A percentile compares a stretch with the other conserved stretches of the same genome.
Conservation (phyloP, 37 sponge, comb jelly and placozoan species). For the Ianthella basta region DNA sequence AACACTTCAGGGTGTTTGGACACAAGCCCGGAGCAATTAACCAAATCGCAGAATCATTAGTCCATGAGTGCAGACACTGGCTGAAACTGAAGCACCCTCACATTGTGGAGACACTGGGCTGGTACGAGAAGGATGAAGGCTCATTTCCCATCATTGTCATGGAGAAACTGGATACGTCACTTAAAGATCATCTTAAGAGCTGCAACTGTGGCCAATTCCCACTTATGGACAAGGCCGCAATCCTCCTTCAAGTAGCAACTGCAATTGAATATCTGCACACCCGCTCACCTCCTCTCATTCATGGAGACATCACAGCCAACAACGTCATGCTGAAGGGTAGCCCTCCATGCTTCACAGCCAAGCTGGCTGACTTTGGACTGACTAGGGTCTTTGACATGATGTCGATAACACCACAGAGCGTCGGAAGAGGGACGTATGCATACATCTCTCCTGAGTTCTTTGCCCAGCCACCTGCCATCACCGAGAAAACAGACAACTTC, state of each 20-base stretch:
- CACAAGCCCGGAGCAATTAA: neutral
- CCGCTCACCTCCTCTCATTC: neutral
- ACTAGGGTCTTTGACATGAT: conserved; percentile 1
- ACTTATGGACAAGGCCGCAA: neutral
- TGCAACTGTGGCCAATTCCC: neutral
- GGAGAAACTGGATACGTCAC: neutral
- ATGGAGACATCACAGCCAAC: conserved; percentile 12
- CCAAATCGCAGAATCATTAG: neutral
- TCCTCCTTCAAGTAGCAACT: neutral
- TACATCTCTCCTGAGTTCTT: conserved; percentile 50
- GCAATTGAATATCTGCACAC: neutral
- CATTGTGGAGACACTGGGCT: neutral
- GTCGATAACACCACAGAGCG: neutral
- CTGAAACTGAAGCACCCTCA: neutral
- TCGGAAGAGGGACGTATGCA: conserved; percentile 17
- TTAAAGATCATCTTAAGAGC: neutral
- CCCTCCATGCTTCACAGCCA: neutral
- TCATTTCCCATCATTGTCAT: neutral
- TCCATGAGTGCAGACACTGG: neutral
- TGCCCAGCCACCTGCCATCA: neutral
- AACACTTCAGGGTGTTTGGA: neutral
- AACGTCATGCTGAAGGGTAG: neutral
- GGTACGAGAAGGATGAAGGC: neutral
- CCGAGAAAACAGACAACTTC: conserved; percentile 46
- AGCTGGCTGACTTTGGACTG: neutral